A percentile compares a stretch with the other conserved stretches of the same genome.
Conservation (phyloP, 1,140 invertebrate genomes). For the Fopius arisanus region DNA sequence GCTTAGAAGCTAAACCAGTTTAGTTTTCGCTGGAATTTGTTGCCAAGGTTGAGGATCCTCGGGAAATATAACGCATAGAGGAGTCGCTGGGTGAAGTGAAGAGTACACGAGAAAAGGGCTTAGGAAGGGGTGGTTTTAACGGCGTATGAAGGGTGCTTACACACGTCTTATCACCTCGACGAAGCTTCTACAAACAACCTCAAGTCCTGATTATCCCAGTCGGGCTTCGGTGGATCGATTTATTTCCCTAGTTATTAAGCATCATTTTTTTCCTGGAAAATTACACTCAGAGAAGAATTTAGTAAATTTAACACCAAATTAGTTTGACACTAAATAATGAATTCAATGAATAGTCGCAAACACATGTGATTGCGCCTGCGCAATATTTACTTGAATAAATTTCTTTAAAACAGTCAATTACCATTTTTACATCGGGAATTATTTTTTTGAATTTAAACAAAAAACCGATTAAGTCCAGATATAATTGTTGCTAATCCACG, state of each 20-base stretch:
- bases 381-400: no score
- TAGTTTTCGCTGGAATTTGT: slow-evolving; percentile 59
- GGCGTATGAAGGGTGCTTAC: neutral
- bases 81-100: neutral
- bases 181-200: neutral
- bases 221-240: neutral
- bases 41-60: slow-evolving; percentile 39
- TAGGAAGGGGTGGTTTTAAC: neutral
- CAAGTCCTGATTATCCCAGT: neutral
- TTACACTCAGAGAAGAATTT: no score
- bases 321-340: no score
- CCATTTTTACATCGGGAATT: no score
- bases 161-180: neutral
- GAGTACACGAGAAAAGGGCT: neutral
- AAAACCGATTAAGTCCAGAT: no score
- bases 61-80: slow-evolving; percentile 40
- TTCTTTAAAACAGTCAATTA: no score
- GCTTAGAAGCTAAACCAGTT: slow-evolving; percentile 65
- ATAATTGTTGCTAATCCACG: no score
- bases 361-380: no score
- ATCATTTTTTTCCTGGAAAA: no score
- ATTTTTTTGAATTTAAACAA: no score
- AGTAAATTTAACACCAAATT: no score
- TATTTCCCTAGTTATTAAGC: neutral
- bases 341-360: no score